Evolutionary conservation across 2,888 invertebrate species (phyloP), one percentile per base, ranked within the genome.

Genomic region (Latrodectus hesperus): DNA sequence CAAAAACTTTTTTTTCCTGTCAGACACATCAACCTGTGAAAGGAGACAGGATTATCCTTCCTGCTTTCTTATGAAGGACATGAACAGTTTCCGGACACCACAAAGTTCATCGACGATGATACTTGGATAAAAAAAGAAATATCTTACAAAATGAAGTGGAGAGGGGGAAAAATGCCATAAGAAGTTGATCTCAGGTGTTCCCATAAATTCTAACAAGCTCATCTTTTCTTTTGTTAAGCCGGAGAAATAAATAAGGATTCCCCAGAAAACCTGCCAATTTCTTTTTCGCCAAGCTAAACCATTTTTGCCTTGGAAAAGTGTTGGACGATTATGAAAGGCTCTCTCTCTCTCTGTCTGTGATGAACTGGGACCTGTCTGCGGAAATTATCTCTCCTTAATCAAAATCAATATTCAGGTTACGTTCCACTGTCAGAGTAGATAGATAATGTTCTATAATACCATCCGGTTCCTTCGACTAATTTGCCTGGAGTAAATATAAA

Each of bases 401-500:
- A 11, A 60, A n/a, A 60, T 60, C 60, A 60, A 60, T 60, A 60
- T 60, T 60, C 60, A 60, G 12, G 14, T 60, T 12, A 60, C 60
- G 60, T 60, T 16, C 14, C n/a, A 12, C 14, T 16, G 60, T 60
- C n/a, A 60, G 12, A 16, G 60, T n/a, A 6, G n/a, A n/a, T n/a
- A 60, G 60, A 60, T 60, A 60, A n/a, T 60, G n/a, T 60, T 60
- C 12, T 16, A 60, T 16, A 60, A 60, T 16, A 60, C 12, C n/a
- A 12, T 9, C 60, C 12, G 60, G 12, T 9, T 60, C 60, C 12
- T 22, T 60, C 14, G 60, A n/a, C 60, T 60, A 60, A 60, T 60
- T 60, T 60, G 60, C 60, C n/a, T n/a, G 60, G 60, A 60, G n/a
- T 60, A n/a, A 60, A 60, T 60, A n/a, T n/a, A n/a, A 60, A 60